Evolutionary conservation across 1,140 invertebrate species (phyloP), one percentile per base, ranked within the genome.

Genomic region (Drosophila ficusphila): DNA sequence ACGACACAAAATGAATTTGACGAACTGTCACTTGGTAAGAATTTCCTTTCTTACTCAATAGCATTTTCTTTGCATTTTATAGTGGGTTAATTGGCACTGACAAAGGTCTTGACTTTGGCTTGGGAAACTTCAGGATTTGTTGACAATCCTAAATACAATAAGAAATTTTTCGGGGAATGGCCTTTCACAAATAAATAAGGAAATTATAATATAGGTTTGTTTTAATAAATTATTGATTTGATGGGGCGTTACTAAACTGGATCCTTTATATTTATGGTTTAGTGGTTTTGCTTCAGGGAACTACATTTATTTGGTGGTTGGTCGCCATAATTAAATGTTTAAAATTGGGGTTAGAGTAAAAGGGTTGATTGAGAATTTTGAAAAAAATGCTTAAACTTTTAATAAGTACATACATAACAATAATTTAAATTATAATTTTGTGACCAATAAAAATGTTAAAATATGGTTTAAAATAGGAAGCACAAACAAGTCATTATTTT

Each of bases 31-130:
- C 23, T 52, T 36, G 9, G 5, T 18, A 21, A 29, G 27, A 48
- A 31, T 64, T 64, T 23, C 23, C 6, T 39, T 12, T 12, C 51
- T 33, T n/a, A n/a, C 19, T 29, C 19, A n/a, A 8, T 1, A 9
- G 21, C 41, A 21, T 41, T 73, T 56, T 34, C 41, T 25, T 41
- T 61, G 29, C 54, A 56, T 64, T 73, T 64, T 74, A 42, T 44
- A 36, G 36, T 46, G 36, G 68, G 62, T 86, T 85, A 88, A 86
- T 88, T 86, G 81, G 73, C 82, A 81, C 46, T 88, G 81, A 86
- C 81, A 86, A 62, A 86, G 76, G 81, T 86, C 81, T 68, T 62
- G 82, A 58, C 76, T 76, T 60, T 49, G 31, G 51, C 19, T 27
- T 57, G 48, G 38, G 58, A 75, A 65, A 65, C 21, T 11, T 47